Percentiles rank a stretch among this genome's conserved stretches.
These are phyloP conservation scores for Chrysolina haemoptera DNA, from an alignment of 2,888 invertebrate genomes.

Conservation along the genomic window DNA sequence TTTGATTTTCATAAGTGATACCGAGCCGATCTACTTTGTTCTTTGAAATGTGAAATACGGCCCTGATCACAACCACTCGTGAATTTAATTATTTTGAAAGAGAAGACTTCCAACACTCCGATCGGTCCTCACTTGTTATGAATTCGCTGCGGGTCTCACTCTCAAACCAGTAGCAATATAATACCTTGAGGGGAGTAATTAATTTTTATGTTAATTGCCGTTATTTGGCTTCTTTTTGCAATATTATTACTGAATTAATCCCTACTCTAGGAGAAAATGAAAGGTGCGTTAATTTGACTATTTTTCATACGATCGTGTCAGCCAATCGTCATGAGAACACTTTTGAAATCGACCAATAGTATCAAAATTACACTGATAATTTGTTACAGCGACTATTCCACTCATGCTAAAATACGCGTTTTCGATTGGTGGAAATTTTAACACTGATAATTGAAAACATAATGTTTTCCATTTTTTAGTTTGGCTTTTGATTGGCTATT, in stretches of 20 bases:
- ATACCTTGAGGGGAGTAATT: constrained; percentile 57
- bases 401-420: no score
- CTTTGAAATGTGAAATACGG: not conserved
- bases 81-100: constrained; percentile 50
- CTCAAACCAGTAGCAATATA: constrained; percentile 45
- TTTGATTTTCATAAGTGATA: not conserved
- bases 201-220: constrained; percentile 56
- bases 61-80: constrained; percentile 39
- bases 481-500: no score
- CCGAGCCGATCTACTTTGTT: not conserved
- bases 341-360: no score
- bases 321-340: no score
- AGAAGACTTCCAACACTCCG: constrained; percentile 42
- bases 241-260: constrained; percentile 53
- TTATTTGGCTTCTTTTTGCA: constrained; percentile 52
- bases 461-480: no score
- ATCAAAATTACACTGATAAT: no score
- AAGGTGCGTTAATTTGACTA: constrained; percentile 43
- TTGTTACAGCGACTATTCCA: no score
- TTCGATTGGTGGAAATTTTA: no score
- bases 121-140: constrained; percentile 35
- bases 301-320: no score
- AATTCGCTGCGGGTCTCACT: constrained; percentile 25
- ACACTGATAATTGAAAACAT: no score
- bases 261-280: constrained; percentile 33